phyloP scores from a whole-genome alignment of 2,888 invertebrate genomes.

The Parnassius orleans region DNA sequence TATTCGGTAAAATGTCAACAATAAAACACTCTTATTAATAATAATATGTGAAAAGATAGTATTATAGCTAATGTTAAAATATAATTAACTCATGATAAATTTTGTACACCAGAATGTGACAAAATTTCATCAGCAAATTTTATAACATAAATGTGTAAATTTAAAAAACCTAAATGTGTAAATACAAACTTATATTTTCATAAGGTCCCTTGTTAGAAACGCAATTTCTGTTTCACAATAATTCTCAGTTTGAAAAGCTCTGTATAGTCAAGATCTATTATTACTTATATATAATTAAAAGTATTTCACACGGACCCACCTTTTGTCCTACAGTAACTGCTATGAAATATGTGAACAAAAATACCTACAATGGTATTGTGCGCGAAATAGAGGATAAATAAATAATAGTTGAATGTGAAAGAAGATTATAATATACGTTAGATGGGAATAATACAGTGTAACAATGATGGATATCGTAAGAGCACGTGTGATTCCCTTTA shows the following conservation, averaged over 20 bases:
- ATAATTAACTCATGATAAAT: too few relatives aligned
- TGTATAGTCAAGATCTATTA: slow-evolving; percentile 47
- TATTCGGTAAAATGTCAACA: too few relatives aligned
- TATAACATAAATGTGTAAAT: neutral
- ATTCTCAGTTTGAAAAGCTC: slow-evolving; percentile 31
- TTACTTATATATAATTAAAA: slow-evolving; percentile 47
- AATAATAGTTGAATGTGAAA: slow-evolving; percentile 54
- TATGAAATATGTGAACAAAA: slow-evolving; percentile 71
- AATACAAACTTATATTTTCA: too few relatives aligned
- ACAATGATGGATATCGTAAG: neutral
- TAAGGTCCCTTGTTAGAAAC: too few relatives aligned
- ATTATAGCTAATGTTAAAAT: too few relatives aligned
- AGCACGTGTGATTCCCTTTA: neutral
- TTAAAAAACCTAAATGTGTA: too few relatives aligned
- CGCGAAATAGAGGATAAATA: slow-evolving; percentile 51
- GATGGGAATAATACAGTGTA: slow-evolving; percentile 38
- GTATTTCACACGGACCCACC: slow-evolving; percentile 57
- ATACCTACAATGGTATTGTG: slow-evolving; percentile 64
- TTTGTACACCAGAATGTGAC: neutral
- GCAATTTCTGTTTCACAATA: too few relatives aligned
- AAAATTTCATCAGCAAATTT: neutral
- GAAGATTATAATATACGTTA: slow-evolving; percentile 59
- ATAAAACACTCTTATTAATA: too few relatives aligned
- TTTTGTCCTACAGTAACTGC: slow-evolving; percentile 54
- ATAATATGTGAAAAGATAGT: too few relatives aligned